Base-by-base conservation (phyloP, 2,888 invertebrate species). In the Harpagoxenus sublaevis region DNA sequence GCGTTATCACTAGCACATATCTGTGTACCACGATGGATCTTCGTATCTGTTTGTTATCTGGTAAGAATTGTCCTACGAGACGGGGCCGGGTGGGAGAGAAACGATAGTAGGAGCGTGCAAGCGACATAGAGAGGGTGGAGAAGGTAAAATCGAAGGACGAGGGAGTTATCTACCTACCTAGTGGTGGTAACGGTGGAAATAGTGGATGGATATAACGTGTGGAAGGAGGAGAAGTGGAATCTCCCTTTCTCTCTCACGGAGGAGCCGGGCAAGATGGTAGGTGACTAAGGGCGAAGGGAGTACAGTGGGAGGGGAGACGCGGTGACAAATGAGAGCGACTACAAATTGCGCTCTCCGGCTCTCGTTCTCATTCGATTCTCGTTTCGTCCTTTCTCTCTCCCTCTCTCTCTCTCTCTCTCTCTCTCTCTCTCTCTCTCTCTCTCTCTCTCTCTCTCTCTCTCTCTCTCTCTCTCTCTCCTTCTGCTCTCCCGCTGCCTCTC, bases 301-400 rank as follows among this genome's bases (percentile, higher is more conserved):
- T 77, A 84, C 82, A 68, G 86, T 90, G 90, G 90, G 90, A 89
- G 90, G 90, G 89, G 89, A 90, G 89, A 89, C 88, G 91, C 91
- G 92, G 93, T 94, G 93, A 94, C 93, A 94, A 94, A 94, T 93
- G 94, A 94, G 94, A 93, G 91, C 93, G 91, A 92, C 92, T 92
- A 93, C 93, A 94, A 94, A 94, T 94, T 94, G 93, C 93, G 88
- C 93, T 92, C 92, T 91, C 93, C 89, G 91, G 91, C 92, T 93
- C 92, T 93, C 92, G 91, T 92, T 93, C 92, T 91, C 91, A 93
- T 92, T 93, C 92, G 89, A 90, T 90, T 91, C 91, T 92, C 92
- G 91, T 92, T 90, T 89, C 86, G 88, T 86, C 88, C 86, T 77
- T 39, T 78, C 60, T 79, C 70, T 39, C 35, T 28, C 45, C 65